A percentile compares a stretch with the other conserved stretches of the same genome.
Evolutionary conservation across 2,797 vertebrate genomes (phyloP).

Genomic region (Anomalospiza imberbis): DNA sequence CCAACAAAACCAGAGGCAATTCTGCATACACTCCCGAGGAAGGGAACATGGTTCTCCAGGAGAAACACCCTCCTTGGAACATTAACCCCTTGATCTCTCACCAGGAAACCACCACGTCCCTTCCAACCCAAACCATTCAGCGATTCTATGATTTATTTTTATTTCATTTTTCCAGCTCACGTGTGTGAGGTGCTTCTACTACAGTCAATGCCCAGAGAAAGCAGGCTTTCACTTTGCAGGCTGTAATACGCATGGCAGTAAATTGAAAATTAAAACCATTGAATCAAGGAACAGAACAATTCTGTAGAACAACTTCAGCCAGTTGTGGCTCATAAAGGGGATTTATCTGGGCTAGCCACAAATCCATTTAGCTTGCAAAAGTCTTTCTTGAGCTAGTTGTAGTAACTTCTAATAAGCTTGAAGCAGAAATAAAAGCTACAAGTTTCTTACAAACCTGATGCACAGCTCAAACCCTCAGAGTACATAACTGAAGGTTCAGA

Average conservation of each 20-base stretch:
- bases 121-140: neutral
- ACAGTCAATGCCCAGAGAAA: neutral
- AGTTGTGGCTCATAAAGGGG: neutral
- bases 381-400: neutral
- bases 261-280: neutral
- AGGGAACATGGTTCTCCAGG: fast-evolving
- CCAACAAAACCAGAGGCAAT: neutral
- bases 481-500: neutral
- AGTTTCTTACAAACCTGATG: neutral
- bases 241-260: neutral
- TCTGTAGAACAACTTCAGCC: neutral
- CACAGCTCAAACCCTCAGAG: neutral
- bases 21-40: fast-evolving
- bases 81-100: neutral
- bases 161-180: neutral
- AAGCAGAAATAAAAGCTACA: neutral
- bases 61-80: neutral
- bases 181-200: neutral
- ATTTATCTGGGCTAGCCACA: neutral
- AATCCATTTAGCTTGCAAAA: neutral
- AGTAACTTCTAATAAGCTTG: neutral
- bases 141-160: neutral
- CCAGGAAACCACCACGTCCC: neutral
- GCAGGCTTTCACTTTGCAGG: neutral
- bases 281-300: neutral